A percentile compares a stretch with the other conserved stretches of the same genome.
These are phyloP conservation scores for Lordiphosa andalusiaca DNA, from an alignment of 2,888 invertebrate species.

Conservation along the genomic window DNA sequence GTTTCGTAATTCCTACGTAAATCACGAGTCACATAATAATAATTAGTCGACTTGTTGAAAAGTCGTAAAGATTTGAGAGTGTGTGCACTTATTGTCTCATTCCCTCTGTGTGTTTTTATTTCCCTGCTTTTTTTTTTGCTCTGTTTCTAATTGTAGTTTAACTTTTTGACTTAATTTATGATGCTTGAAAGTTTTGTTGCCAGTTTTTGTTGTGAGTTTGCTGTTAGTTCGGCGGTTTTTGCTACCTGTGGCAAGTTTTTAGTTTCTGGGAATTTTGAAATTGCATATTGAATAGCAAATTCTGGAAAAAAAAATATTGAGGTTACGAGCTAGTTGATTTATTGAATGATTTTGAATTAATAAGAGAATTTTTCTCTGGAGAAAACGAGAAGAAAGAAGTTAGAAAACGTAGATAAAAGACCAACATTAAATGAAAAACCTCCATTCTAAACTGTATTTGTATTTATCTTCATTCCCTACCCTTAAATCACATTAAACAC, in stretches of 20 bases:
- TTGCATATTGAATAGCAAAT: slow-evolving; percentile 56
- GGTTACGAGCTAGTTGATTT: slow-evolving; percentile 2
- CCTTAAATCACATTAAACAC: too few species aligned
- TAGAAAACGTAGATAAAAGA: too few species aligned
- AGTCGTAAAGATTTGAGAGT: slow-evolving; percentile 48
- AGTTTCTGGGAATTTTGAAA: slow-evolving; percentile 58
- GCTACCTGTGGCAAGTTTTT: slow-evolving; percentile 50
- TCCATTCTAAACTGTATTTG: too few species aligned
- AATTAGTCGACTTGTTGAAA: slow-evolving; percentile 57
- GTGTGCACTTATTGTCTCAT: slow-evolving; percentile 25
- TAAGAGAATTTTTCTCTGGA: neutral
- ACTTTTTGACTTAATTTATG: slow-evolving; percentile 70
- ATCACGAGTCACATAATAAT: slow-evolving; percentile 50
- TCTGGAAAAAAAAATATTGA: slow-evolving; percentile 15
- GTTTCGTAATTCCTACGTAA: slow-evolving; percentile 44
- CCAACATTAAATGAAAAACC: too few species aligned
- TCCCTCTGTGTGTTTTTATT: neutral
- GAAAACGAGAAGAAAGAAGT: too few species aligned
- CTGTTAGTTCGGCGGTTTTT: too few species aligned
- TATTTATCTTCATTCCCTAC: too few species aligned
- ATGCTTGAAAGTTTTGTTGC: slow-evolving; percentile 30
- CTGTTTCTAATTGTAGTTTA: slow-evolving; percentile 70
- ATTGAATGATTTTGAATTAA: slow-evolving; percentile 2
- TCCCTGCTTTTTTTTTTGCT: neutral
- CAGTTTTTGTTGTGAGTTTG: slow-evolving; percentile 5